Evolutionary conservation across 1,140 invertebrate genomes (phyloP).

Genomic region (Drosophila rhopaloa): DNA sequence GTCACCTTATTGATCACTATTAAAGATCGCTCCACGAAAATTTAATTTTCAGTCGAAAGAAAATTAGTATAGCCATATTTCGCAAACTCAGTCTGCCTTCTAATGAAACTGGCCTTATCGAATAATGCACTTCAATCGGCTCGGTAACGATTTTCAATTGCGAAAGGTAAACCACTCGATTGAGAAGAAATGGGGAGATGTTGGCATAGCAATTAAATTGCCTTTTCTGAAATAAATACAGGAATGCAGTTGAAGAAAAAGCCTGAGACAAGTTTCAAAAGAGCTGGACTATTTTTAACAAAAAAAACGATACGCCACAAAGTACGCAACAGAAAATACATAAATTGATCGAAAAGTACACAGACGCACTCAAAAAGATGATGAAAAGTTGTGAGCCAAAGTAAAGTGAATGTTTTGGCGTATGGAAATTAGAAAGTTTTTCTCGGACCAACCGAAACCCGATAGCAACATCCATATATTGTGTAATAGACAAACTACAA

Average conservation of each 20-base stretch:
- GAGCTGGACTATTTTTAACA: conserved; percentile 14
- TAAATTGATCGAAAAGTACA: conserved; percentile 37
- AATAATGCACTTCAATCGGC: conserved; percentile 11
- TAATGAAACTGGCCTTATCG: conserved; percentile 2
- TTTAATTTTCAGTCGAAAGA: too few relatives aligned
- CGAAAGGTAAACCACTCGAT: conserved; percentile 24
- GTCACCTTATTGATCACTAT: too few relatives aligned
- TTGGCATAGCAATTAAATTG: conserved; percentile 65
- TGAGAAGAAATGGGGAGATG: conserved; percentile 8
- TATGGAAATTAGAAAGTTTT: conserved; percentile 76
- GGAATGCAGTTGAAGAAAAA: conserved; percentile 44
- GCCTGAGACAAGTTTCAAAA: conserved; percentile 51
- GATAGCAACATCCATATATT: conserved; percentile 57
- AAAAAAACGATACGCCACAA: conserved; percentile 50
- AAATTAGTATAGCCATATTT: too few relatives aligned
- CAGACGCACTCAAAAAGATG: conserved; percentile 39
- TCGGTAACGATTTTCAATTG: conserved; percentile 9
- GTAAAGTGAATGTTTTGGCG: conserved; percentile 57
- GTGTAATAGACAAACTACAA: conserved; percentile 72
- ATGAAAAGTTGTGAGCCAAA: conserved; percentile 58
- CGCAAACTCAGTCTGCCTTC: too few relatives aligned
- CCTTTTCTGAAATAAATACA: conserved; percentile 67
- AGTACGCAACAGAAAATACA: conserved; percentile 51
- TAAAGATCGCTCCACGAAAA: too few relatives aligned
- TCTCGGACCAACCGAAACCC: conserved; percentile 30